Evolutionary conservation across 1,140 invertebrate genomes (phyloP), one percentile per base, ranked within the genome.

Genomic region (Macrotrachela quadricornifera): DNA sequence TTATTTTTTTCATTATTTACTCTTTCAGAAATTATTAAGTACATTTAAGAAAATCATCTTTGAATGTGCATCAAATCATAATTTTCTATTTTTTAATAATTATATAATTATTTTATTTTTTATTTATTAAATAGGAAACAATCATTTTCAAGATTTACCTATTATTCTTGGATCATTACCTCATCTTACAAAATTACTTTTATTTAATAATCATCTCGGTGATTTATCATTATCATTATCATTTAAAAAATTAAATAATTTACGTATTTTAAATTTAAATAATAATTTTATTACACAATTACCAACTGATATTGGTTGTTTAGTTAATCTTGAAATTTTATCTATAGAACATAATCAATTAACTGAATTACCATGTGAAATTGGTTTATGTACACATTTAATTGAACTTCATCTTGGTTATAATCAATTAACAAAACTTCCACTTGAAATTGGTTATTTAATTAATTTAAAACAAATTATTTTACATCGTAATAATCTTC

Each of bases 401-500:
- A 54, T 62, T 47, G 65, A 66, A 54, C 57, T 69, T 36, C 61
- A 63, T 55, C 54, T 56, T 11, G 64, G 63, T 18, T 59, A 63
- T 13, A 69, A 69, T 47, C 56, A 59, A 50, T 59, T 69, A 0
- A 60, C 56, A n/a, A 59, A 58, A 40, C 59, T 69, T 15, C 67
- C 67, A 1, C 52, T 67, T 15, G 66, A 68, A 46, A 62, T 69
- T 59, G 67, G 67, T 17, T 68, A 62, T 46, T 59, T 72, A 10
- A 58, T 59, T 9, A 62, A 61, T 47, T 57, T 74, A 16, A 60
- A 68, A 54, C 64, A 4, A 2, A 4, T 30, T 8, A 30, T 14
- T 21, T 50, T 50, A 18, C 18, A 21, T 15, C 12, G 11, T 44
- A 10, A 15, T 21, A 43, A 13, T 39, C 42, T 58, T 61, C 58